Evolutionary conservation across 2,113 vertebrate species (phyloP), one percentile per base, ranked within the genome.

Genomic region (Parus major): DNA sequence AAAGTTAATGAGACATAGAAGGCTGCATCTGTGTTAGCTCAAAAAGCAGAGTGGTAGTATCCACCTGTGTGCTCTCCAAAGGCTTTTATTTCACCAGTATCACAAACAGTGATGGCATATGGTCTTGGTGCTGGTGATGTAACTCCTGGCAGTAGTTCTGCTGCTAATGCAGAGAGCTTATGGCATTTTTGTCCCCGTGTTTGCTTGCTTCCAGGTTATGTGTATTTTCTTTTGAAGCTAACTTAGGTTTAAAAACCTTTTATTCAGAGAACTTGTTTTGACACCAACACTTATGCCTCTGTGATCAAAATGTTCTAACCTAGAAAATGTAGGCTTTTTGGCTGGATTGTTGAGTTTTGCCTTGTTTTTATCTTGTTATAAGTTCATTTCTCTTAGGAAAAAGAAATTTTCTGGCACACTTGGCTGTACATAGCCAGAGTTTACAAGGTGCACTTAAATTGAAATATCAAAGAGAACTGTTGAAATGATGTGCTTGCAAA

Each of bases 401-500:
- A 28, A 28, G n/a, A 52, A 5, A 68, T 86, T 90, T 86, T 23
- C 31, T 7, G 33, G 42, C 31, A 49, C 52, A 25, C 41, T 92
- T 89, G 88, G 18, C 55, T 88, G 60, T 88, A 88, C 52, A 50
- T 42, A 92, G 68, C 47, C 66, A 49, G 63, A 73, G 71, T 94
- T 96, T 95, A 91, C 69, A 93, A 94, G 92, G 94, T 94, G 69
- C 77, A 78, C 59, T 93, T 88, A 92, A 92, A 96, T 5, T 92
- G 91, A 93, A 95, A 89, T 95, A 92, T 93, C 89, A 92, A 92
- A 94, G 76, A 79, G 85, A 93, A 84, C 69, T 86, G 73, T 91
- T 93, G 92, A 93, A 95, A 95, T 84, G 60, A 93, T 9, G 64
- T 84, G 86, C 93, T 97, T 95, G 76, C 82, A 86, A 96, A 97